Conservation (phyloP, 2,113 vertebrate species). For the Grus americana region DNA sequence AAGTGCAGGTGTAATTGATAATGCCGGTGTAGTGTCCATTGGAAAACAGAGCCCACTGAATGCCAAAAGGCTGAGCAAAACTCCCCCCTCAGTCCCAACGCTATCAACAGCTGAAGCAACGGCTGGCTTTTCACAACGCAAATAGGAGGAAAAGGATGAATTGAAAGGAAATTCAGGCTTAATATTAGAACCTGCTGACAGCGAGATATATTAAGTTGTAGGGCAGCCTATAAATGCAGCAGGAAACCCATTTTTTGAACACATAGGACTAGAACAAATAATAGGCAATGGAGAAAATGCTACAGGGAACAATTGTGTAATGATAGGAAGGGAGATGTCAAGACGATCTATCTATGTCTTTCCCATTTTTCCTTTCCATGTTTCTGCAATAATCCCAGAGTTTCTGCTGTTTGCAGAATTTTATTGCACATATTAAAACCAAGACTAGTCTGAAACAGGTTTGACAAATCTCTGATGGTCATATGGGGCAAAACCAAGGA, state of each 20-base stretch:
- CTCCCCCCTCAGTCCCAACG: background rate
- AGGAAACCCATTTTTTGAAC: background rate
- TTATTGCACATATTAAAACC: background rate
- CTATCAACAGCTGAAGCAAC: background rate
- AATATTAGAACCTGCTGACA: constrained; percentile 1
- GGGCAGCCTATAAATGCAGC: background rate
- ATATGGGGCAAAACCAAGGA: background rate
- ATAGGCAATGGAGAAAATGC: background rate
- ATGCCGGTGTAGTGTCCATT: background rate
- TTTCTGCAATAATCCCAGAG: background rate
- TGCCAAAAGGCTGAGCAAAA: background rate
- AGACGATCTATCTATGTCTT: background rate
- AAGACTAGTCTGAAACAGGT: background rate
- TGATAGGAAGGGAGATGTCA: background rate
- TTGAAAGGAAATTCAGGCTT: background rate
- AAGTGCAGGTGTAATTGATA: background rate
- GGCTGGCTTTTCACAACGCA: background rate
- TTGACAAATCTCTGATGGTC: background rate
- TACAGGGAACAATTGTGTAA: background rate
- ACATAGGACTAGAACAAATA: background rate
- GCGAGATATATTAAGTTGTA: background rate
- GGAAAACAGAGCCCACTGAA: background rate
- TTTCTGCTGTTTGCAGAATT: background rate
- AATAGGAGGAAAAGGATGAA: background rate
- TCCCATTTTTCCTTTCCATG: background rate